These are phyloP conservation scores for Machimus atricapillus DNA, from an alignment of 2,888 invertebrate species.

Conservation along the genomic window DNA sequence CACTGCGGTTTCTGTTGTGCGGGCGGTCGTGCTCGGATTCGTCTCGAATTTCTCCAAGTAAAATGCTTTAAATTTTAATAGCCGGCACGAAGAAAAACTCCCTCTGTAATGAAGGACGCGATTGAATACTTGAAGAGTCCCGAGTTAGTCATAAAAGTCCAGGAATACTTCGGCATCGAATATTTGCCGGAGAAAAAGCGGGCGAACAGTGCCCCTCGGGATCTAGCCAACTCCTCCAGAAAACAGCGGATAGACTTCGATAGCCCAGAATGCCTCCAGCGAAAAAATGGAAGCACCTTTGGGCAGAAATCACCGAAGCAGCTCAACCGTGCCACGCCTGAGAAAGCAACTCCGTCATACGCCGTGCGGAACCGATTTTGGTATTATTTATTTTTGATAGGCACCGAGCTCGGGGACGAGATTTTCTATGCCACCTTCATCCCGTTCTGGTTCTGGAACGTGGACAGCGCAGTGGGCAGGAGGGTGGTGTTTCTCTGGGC, in stretches of 20 bases:
- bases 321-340: not conserved
- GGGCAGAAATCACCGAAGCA: not conserved
- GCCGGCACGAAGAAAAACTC: not conserved
- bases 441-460: slow-evolving; percentile 94
- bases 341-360: not conserved
- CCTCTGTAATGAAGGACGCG: slow-evolving; percentile 49
- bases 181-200: slow-evolving; percentile 53
- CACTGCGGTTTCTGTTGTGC: not conserved
- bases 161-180: slow-evolving; percentile 79
- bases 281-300: slow-evolving; percentile 2
- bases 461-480: slow-evolving; percentile 85
- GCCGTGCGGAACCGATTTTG: slow-evolving; percentile 76
- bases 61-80: not conserved
- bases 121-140: slow-evolving; percentile 79
- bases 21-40: not conserved
- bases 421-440: slow-evolving; percentile 90
- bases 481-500: slow-evolving; percentile 84
- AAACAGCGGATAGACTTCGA: not conserved
- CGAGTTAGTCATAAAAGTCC: slow-evolving; percentile 77
- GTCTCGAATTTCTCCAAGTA: not conserved
- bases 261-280: not conserved
- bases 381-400: slow-evolving; percentile 84
- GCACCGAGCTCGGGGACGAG: slow-evolving; percentile 89
- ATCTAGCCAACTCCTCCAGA: not conserved
- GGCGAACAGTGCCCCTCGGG: not conserved